These are phyloP conservation scores for Ptilonorhynchus violaceus DNA, from an alignment of 2,113 vertebrate genomes.

Conservation along the genomic window DNA sequence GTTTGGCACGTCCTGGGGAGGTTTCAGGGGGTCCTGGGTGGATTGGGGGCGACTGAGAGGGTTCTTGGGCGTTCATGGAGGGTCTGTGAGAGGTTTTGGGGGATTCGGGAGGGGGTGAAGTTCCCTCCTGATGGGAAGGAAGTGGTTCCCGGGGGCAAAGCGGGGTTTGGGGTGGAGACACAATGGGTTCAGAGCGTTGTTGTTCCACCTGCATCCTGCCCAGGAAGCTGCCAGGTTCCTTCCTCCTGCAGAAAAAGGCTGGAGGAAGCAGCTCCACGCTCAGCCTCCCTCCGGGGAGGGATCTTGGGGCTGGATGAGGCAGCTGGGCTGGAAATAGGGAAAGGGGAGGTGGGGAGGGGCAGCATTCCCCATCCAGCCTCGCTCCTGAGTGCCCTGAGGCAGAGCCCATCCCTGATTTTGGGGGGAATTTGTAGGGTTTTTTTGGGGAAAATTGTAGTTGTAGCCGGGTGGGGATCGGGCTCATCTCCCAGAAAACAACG, in stretches of 20 bases:
- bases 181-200: neutral
- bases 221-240: neutral
- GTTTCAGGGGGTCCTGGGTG: no score
- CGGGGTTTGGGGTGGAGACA: neutral
- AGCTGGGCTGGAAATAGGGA: neutral
- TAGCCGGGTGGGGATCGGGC: neutral
- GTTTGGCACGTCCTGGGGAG: no score
- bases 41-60: no score
- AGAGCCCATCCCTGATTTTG: neutral
- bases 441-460: neutral
- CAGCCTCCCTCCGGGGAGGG: neutral
- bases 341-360: no score
- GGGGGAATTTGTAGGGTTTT: rapidly evolving
- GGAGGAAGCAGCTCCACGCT: neutral
- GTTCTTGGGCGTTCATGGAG: no score
- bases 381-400: no score
- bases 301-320: rapidly evolving
- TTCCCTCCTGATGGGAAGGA: neutral
- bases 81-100: no score
- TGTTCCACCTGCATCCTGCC: neutral
- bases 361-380: rapidly evolving
- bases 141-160: rapidly evolving
- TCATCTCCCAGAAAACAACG: neutral
- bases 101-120: neutral
- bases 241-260: neutral